Evolutionary conservation across 2,113 vertebrate species (phyloP), one percentile per base, ranked within the genome.

Genomic region (Pedionomus torquatus): DNA sequence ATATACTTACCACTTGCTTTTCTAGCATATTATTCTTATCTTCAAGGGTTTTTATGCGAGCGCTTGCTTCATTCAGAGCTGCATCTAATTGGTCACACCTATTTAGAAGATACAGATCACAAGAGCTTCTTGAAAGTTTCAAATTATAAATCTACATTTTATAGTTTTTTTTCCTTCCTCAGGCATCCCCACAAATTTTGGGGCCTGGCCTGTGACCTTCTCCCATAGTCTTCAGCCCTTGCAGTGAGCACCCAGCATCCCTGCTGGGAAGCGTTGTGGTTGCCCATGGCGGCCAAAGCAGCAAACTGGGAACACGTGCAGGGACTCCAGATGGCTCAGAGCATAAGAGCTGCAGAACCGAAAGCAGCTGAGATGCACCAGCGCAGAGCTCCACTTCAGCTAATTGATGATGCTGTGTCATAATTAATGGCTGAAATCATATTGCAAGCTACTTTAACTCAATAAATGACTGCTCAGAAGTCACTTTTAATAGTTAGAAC

Each of bases 41-140:
- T 96, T 99, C 99, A 61, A 99, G 98, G 30, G 98, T 96, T 94
- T 98, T 98, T 78, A 99, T 97, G 21, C 77, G 98, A 84, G 89
- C 83, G 37, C 95, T 98, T 54, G 99, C 98, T 92, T 99, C 99
- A 44, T 95, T 98, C 78, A 99, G 95, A 83, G 99, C 98, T 72
- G 96, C 96, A 83, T 99, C 99, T 66, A 99, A 95, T 3, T 99
- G 98, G 61, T 97, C 97, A 95, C 99, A 99, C 92, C 99, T 99
- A 95, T 55, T 87, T 7, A 33, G 26, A 58, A 58, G 63, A 96
- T 0, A 76, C 3, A 95, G 31, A 94, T 78, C 23, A 88, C 46
- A 88, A 82, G 83, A 86, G 77, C 10, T 30, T 64, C 83, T 79
- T 28, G 30, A 37, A 30, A 23, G 15, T 87, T 83, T 18, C 20